Percentiles rank a stretch among this genome's conserved stretches.
Evolutionary conservation across 2,113 vertebrate species (phyloP).

Genomic region (Clarias macrocephalus): DNA sequence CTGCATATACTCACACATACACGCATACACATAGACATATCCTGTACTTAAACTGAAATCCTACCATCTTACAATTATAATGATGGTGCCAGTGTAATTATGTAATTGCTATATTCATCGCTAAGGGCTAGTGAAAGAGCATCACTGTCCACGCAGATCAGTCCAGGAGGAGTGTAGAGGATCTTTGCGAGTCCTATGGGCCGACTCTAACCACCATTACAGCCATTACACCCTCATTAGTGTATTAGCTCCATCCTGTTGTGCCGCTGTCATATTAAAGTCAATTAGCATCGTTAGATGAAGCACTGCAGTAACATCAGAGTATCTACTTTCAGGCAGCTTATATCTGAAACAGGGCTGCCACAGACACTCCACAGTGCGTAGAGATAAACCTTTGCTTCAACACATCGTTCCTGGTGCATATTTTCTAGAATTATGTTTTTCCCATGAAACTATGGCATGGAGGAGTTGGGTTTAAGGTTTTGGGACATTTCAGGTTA

Average conservation of each 20-base stretch:
- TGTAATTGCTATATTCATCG: constrained; percentile 44
- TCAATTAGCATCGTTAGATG: constrained; percentile 51
- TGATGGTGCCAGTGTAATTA: constrained; percentile 44
- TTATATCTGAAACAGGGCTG: background rate
- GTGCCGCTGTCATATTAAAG: constrained; percentile 49
- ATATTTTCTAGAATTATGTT: background rate
- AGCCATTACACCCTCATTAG: constrained; percentile 44
- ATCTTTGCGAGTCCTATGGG: background rate
- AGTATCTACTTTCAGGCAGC: constrained; percentile 17
- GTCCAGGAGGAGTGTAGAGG: background rate
- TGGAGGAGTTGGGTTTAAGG: background rate
- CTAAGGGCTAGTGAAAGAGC: background rate
- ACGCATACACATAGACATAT: background rate
- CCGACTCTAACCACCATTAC: constrained; percentile 25
- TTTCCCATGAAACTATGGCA: background rate
- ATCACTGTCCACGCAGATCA: background rate
- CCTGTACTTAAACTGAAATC: constrained; percentile 9
- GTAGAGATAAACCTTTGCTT: constrained; percentile 2
- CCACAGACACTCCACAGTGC: background rate
- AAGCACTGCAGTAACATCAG: constrained; percentile 30
- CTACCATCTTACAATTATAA: constrained; percentile 33
- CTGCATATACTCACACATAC: background rate
- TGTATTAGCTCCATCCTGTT: constrained; percentile 42
- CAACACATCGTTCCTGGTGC: background rate
- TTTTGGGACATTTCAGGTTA: background rate